Evolutionary conservation across 2,113 vertebrate species (phyloP).

Genomic region (Apodemus speciosus): DNA sequence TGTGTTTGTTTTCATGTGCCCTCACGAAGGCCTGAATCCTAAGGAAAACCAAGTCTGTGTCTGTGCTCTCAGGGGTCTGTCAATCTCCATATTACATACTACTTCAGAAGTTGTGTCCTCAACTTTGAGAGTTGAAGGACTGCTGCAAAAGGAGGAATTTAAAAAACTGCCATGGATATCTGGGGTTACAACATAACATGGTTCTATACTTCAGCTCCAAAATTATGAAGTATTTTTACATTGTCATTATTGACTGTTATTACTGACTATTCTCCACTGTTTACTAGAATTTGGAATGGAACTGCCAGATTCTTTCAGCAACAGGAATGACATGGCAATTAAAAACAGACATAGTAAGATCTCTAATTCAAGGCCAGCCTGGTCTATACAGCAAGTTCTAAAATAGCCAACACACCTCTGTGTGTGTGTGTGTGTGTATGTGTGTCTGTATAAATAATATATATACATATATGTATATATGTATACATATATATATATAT

Average conservation of each 20-base stretch:
- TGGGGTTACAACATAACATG: background rate
- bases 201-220: background rate
- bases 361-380: background rate
- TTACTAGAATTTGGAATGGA: slow-evolving; percentile 36
- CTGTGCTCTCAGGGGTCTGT: background rate
- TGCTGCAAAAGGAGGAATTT: background rate
- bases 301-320: background rate
- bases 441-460: too few relatives aligned
- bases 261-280: background rate
- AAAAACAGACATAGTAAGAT: background rate
- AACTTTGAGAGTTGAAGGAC: background rate
- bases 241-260: background rate
- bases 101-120: background rate
- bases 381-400: background rate
- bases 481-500: too few relatives aligned
- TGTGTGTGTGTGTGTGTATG: too few relatives aligned
- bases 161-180: background rate
- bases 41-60: background rate
- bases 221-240: background rate
- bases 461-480: too few relatives aligned
- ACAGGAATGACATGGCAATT: background rate
- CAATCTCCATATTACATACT: background rate
- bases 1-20: too few relatives aligned
- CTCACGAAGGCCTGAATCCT: background rate
- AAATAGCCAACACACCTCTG: too few relatives aligned